These are phyloP conservation scores for Zophobas atratus DNA, from an alignment of 1,140 invertebrate species.

Conservation along the genomic window DNA sequence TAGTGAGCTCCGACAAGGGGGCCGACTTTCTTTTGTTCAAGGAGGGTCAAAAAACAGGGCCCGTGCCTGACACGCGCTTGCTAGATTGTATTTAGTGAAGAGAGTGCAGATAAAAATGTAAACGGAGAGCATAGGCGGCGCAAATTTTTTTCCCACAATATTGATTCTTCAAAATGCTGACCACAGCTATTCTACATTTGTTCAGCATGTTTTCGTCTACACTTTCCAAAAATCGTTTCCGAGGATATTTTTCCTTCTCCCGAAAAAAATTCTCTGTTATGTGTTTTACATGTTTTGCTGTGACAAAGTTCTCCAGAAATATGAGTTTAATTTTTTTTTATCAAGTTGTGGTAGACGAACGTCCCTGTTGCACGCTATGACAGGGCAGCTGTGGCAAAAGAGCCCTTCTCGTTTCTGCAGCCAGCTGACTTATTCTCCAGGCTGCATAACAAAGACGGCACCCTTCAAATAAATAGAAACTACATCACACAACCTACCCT, in stretches of 20 bases:
- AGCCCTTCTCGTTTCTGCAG: constrained; percentile 53
- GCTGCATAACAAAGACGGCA: constrained; percentile 59
- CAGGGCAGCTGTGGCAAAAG: constrained; percentile 56
- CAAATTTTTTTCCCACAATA: background rate
- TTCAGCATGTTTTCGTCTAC: too few relatives aligned
- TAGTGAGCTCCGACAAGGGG: constrained; percentile 56
- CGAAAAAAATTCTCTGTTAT: too few relatives aligned
- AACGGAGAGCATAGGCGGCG: constrained; percentile 50
- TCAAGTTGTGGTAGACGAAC: constrained; percentile 19
- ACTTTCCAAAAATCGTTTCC: too few relatives aligned
- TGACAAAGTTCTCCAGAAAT: too few relatives aligned
- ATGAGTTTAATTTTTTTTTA: too few relatives aligned
- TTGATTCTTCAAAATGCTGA: background rate
- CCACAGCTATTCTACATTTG: background rate
- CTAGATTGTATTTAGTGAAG: constrained; percentile 61
- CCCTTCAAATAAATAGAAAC: constrained; percentile 57
- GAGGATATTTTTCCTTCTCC: too few relatives aligned
- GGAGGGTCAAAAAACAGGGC: constrained; percentile 66
- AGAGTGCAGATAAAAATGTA: constrained; percentile 53
- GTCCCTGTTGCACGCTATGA: constrained; percentile 44
- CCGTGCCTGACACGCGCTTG: constrained; percentile 64
- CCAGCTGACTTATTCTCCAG: constrained; percentile 62
- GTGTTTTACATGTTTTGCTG: too few relatives aligned
- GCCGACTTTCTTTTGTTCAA: constrained; percentile 64
- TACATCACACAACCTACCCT: constrained; percentile 47